phyloP scores from a whole-genome alignment of 1,140 invertebrate genomes.

The Trigoniulus corallinus region DNA sequence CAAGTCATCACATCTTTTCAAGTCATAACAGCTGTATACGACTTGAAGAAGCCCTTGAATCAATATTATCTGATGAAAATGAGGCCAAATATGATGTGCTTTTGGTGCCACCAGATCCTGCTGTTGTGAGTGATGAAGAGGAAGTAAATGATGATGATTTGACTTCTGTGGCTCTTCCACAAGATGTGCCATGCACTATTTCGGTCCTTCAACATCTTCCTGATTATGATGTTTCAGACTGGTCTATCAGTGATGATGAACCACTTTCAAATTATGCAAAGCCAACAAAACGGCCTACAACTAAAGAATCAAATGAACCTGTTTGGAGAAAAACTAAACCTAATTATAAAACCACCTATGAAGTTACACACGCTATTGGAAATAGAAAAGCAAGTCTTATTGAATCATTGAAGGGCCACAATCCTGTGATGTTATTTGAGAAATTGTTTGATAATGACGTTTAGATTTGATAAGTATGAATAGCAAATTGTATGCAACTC shows the following conservation, averaged over 20 bases:
- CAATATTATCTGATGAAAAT: not conserved
- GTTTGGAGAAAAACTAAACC: not conserved
- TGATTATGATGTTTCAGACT: not conserved
- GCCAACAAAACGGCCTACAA: not conserved
- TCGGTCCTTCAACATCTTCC: not conserved
- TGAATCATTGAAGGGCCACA: not conserved
- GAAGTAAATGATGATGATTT: not conserved
- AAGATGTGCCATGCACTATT: not conserved
- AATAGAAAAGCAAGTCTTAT: not conserved
- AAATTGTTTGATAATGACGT: slow-evolving; percentile 2
- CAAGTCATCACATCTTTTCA: not conserved
- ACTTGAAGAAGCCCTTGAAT: not conserved
- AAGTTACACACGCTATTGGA: not conserved
- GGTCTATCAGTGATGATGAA: not conserved
- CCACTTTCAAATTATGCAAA: not conserved
- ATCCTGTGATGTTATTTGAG: slow-evolving; percentile 1
- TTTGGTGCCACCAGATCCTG: not conserved
- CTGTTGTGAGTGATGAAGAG: not conserved
- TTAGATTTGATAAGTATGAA: not conserved
- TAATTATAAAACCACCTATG: not conserved
- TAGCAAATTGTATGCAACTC: not conserved
- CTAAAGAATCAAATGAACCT: not conserved
- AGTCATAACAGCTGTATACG: not conserved
- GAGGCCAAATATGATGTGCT: not conserved
- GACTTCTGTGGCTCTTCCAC: not conserved